Conservation (phyloP, 2,797 vertebrate species). For the Brachyalestes nurse region DNA sequence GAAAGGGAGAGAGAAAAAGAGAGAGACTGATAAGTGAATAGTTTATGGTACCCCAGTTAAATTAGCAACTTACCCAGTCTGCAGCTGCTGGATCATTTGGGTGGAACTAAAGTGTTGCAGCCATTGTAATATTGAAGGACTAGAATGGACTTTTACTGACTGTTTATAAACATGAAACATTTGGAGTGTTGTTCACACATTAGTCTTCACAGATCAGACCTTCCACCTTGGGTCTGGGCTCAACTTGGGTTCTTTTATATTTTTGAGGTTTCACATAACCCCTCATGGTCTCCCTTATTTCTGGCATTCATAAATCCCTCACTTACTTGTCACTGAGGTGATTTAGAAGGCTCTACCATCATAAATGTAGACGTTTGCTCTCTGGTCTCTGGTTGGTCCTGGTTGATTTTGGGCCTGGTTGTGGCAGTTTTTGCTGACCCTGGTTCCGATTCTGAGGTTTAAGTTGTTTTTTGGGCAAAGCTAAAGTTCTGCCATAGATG, state of each 20-base stretch:
- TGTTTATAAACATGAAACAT: not conserved
- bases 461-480: not conserved
- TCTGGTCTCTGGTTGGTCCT: no score
- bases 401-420: no score
- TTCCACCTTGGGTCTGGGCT: not conserved
- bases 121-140: not conserved
- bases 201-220: not conserved
- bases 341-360: no score
- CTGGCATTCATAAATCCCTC: not conserved
- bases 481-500: no score
- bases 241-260: no score
- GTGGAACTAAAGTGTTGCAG: not conserved
- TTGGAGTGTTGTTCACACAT: not conserved
- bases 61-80: not conserved
- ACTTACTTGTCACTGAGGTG: no score
- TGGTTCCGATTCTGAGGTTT: no score
- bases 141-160: not conserved
- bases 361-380: no score
- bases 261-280: not conserved
- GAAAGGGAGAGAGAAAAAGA: slow-evolving; percentile 1
- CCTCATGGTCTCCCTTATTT: not conserved
- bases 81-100: not conserved
- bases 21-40: not conserved
- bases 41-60: not conserved
- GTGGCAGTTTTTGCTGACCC: no score